Base-by-base conservation (phyloP, 23 tunicate species). In the Diplosoma virens region DNA sequence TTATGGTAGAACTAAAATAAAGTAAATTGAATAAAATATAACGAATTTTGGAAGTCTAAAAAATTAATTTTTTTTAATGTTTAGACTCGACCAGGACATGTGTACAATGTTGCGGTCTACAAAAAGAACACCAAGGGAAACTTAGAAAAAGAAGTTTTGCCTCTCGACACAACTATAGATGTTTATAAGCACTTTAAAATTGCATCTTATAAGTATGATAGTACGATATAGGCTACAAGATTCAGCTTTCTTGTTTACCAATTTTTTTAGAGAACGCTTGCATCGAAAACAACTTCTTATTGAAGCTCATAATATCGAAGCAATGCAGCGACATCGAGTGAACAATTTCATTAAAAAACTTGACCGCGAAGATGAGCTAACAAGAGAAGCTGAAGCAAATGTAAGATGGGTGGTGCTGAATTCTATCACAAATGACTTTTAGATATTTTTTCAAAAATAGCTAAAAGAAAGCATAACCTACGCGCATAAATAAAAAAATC, bases 121-220 rank as follows among this genome's bases (percentile, higher is more conserved):
- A 85, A 80, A 73, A 92, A 85, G 70, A 63, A 76, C 46, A 36
- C 70, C 58, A 33, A 75, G 1, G 92, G 97, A 0, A 86, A 77
- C 35, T 59, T 92, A 55, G 70, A 75, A 35, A 82, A 70, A 24
- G 92, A 92, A 27, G 55, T 16, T 16, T 58, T 37, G 48, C 17
- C 74, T n/a, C 67, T 54, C 45, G 86, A 85, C 37, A 92, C 97
- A 7, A 85, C 97, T 1, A 77, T 92, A 20, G 92, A 92, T 60
- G 92, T 92, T 17, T 80, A 79, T 2, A 84, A 85, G 48, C 71
- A 85, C 76, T 92, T 92, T 48, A 81, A 92, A 27, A 56, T 92
- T 25, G 48, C 82, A 11, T 75, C 82, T 3, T 58, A 77, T 47
- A 59, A 64, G 96, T 87, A 74, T 24, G 21, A 64, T 16, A 21